Evolutionary conservation across 2,888 invertebrate species (phyloP).

Genomic region (Oasisia sp.): DNA sequence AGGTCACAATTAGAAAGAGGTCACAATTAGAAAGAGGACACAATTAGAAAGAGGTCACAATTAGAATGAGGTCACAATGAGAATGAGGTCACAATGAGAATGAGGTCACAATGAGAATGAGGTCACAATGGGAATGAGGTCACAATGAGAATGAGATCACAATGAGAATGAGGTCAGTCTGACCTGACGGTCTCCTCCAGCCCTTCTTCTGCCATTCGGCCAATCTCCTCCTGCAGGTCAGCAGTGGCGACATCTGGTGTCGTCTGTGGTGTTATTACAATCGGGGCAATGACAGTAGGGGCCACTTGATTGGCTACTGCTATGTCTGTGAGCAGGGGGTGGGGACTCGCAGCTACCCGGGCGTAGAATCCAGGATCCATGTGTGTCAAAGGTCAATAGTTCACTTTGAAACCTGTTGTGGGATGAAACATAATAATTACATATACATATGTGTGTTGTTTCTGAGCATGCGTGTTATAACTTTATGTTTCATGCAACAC

Average conservation of each 20-base stretch:
- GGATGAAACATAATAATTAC: background rate
- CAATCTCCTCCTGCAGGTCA: slow-evolving; percentile 43
- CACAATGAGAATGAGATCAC: background rate
- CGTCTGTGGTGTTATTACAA: background rate
- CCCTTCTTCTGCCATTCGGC: slow-evolving; percentile 54
- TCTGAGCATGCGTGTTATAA: no score
- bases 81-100: no score
- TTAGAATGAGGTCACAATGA: no score
- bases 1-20: background rate
- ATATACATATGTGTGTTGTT: no score
- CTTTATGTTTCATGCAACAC: no score
- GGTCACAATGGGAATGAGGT: no score
- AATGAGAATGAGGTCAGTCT: background rate
- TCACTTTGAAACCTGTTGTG: background rate
- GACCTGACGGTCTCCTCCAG: slow-evolving; percentile 57
- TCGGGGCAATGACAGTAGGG: background rate
- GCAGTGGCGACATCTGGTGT: slow-evolving; percentile 41
- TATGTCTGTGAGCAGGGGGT: background rate
- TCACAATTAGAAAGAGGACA: background rate
- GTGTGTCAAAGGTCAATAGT: background rate
- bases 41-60: no score
- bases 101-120: no score
- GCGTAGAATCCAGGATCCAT: background rate
- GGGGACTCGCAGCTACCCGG: background rate
- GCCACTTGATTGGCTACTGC: background rate